Percentiles rank a stretch among this genome's conserved stretches.
These are phyloP conservation scores for Hypomesus transpacificus DNA, from an alignment of 2,113 vertebrate genomes.

Conservation along the genomic window DNA sequence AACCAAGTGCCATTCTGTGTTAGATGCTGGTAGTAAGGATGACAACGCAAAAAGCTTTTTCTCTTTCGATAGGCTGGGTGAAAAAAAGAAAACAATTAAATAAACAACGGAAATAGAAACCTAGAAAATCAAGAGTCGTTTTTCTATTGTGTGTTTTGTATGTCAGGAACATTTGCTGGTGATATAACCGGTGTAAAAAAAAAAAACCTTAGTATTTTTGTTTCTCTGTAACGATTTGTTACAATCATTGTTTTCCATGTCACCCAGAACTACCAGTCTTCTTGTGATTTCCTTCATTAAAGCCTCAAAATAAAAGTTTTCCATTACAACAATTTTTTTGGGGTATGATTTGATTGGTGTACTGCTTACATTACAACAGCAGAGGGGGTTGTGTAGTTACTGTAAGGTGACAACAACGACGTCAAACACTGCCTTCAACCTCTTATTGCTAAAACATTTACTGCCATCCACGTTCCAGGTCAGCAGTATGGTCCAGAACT, in stretches of 20 bases:
- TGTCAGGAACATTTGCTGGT: constrained; percentile 64
- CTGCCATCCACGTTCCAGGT: too few relatives aligned
- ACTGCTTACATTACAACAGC: background rate
- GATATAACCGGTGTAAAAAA: constrained; percentile 87
- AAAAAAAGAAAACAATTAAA: constrained; percentile 86
- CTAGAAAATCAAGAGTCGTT: constrained; percentile 84
- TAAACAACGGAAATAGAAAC: constrained; percentile 91
- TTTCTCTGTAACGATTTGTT: constrained; percentile 79
- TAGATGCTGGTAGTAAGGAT: constrained; percentile 84
- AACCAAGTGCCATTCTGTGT: constrained; percentile 85
- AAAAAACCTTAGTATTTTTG: constrained; percentile 79
- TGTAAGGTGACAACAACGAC: too few relatives aligned
- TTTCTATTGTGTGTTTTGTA: constrained; percentile 79
- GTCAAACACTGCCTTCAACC: too few relatives aligned
- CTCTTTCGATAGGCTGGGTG: constrained; percentile 84
- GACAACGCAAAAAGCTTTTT: constrained; percentile 79
- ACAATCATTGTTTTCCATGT: constrained; percentile 89
- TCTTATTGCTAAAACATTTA: too few relatives aligned
- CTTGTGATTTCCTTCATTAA: constrained; percentile 86
- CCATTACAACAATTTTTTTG: constrained; percentile 50
- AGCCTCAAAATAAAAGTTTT: constrained; percentile 85
- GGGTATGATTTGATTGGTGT: background rate
- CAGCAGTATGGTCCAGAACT: too few relatives aligned
- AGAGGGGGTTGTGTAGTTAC: background rate
- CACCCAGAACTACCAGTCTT: constrained; percentile 83